Conservation (phyloP, 1,140 invertebrate genomes). For the Daktulosphaira vitifoliae region DNA sequence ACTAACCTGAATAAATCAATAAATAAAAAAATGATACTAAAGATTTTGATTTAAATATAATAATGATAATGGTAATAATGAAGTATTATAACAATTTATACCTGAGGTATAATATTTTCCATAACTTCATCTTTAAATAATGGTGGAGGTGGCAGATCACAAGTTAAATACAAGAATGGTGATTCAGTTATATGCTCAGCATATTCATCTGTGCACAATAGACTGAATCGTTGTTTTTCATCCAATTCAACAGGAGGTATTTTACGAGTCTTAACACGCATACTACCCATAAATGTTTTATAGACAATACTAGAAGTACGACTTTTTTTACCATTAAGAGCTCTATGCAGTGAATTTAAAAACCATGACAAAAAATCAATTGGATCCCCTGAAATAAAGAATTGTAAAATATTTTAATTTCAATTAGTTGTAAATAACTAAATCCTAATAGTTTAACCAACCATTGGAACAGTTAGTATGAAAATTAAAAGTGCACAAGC, state of each 20-base stretch:
- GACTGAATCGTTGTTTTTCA: constrained; percentile 68
- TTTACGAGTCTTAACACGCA: constrained; percentile 89
- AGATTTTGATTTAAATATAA: constrained; percentile 35
- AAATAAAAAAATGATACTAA: constrained; percentile 35
- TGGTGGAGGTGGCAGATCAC: constrained; percentile 91
- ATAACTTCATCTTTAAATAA: constrained; percentile 94
- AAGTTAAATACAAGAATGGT: constrained; percentile 91
- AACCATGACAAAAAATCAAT: constrained; percentile 97
- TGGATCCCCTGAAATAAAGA: constrained; percentile 68
- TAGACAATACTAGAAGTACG: constrained; percentile 83
- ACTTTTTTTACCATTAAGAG: constrained; percentile 79
- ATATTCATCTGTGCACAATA: constrained; percentile 77
- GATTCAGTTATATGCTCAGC: constrained; percentile 77
- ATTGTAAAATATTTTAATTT: no score
- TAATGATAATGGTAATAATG: background rate
- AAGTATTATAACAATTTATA: constrained; percentile 41
- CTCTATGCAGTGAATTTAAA: constrained; percentile 83
- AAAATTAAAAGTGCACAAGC: no score
- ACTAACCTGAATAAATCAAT: constrained; percentile 85
- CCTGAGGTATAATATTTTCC: constrained; percentile 98
- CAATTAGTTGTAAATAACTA: no score
- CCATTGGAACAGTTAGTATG: no score
- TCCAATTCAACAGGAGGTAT: constrained; percentile 87
- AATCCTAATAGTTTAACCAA: no score
- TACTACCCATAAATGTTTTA: constrained; percentile 88